Conservation (phyloP, 2,888 invertebrate species). For the Criorhina ranunculi region DNA sequence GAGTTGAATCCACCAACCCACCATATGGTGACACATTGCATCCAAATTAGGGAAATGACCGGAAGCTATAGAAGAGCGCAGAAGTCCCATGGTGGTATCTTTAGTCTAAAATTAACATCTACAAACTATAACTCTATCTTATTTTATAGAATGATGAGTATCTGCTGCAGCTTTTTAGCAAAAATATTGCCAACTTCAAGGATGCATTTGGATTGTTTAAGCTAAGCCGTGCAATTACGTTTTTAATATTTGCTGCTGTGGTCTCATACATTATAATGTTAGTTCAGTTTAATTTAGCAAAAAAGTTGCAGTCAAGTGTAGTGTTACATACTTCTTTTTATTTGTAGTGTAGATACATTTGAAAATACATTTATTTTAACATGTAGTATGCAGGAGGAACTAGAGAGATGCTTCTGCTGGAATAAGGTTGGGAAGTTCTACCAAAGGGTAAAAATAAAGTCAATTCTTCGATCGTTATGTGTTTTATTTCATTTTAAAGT, state of each 20-base stretch:
- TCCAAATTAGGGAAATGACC: no score
- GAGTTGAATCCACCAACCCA: no score
- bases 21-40: no score
- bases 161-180: conserved; percentile 2
- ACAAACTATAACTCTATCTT: background rate
- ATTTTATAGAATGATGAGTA: conserved; percentile 3
- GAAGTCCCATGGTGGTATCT: conserved; percentile 5
- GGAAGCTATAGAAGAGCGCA: background rate
- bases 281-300: conserved; percentile 13
- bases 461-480: no score
- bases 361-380: no score
- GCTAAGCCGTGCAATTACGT: background rate
- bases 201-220: conserved; percentile 16
- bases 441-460: no score
- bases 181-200: background rate
- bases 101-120: background rate
- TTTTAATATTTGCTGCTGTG: conserved; percentile 13
- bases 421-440: no score
- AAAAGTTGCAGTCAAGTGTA: background rate
- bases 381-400: no score
- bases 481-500: no score
- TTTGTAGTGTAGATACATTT: no score
- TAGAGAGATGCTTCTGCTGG: no score
- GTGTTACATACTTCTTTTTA: background rate
- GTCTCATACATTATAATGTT: conserved; percentile 11